phyloP scores from a whole-genome alignment of 2,888 invertebrate species.

The Heliconius hortense region DNA sequence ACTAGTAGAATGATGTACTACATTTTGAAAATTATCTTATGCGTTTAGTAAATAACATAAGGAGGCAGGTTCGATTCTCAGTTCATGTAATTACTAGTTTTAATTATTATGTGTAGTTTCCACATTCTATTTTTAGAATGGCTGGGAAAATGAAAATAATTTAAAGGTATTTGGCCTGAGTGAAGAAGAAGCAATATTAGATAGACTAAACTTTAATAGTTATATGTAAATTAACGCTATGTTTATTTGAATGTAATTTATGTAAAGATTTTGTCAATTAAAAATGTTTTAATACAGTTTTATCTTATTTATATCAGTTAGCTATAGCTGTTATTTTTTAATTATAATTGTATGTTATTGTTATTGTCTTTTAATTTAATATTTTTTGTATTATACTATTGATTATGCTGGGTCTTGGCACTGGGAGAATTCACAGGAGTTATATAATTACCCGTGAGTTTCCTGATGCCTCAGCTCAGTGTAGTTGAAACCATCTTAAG shows the following conservation, averaged over 20 bases:
- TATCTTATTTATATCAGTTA: too few relatives aligned
- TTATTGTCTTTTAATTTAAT: not conserved
- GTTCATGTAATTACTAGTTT: not conserved
- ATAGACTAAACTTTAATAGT: too few relatives aligned
- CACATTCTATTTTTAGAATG: not conserved
- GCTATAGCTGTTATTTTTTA: not conserved
- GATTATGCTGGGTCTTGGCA: constrained; percentile 73
- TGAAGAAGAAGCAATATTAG: too few relatives aligned
- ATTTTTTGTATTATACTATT: not conserved
- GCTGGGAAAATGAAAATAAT: too few relatives aligned
- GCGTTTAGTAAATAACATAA: not conserved
- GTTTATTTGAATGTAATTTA: not conserved
- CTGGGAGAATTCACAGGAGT: constrained; percentile 84
- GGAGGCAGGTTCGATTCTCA: not conserved
- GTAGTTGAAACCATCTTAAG: constrained; percentile 46
- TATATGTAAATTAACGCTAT: too few relatives aligned
- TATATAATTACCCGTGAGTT: constrained; percentile 77
- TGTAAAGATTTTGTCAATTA: not conserved
- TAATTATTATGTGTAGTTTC: not conserved
- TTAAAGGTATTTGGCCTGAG: too few relatives aligned
- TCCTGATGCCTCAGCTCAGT: constrained; percentile 79
- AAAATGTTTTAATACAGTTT: not conserved
- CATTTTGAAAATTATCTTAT: not conserved
- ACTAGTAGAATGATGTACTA: not conserved
- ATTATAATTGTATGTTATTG: not conserved